phyloP scores from a whole-genome alignment of 53 echinoderm and acorn worm genomes.

The Paracentrotus lividus region DNA sequence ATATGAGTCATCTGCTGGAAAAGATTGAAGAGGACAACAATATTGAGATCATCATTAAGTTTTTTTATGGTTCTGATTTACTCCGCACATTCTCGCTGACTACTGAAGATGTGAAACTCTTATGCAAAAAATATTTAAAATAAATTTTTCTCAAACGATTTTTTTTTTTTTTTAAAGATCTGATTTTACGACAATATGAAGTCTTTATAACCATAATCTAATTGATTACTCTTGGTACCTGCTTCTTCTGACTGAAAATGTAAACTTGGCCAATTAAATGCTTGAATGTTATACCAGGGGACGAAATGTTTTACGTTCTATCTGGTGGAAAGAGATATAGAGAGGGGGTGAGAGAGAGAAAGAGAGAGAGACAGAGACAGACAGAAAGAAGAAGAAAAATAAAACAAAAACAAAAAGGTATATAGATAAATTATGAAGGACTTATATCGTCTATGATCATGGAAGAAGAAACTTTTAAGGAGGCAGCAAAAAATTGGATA shows the following conservation, averaged over 20 bases:
- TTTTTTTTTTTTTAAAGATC: too few species aligned
- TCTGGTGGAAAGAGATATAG: background rate
- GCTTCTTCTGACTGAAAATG: too few species aligned
- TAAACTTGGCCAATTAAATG: too few species aligned
- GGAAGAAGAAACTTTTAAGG: background rate
- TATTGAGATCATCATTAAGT: background rate
- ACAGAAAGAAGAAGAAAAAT: background rate
- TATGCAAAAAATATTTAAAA: too few species aligned
- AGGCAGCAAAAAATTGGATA: background rate
- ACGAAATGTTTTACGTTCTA: too few species aligned
- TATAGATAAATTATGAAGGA: background rate
- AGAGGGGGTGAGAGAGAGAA: background rate
- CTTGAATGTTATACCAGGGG: too few species aligned
- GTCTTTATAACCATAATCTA: too few species aligned
- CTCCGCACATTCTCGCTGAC: background rate
- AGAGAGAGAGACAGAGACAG: background rate
- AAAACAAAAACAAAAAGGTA: background rate
- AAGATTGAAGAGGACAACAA: background rate
- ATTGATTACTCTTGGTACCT: too few species aligned
- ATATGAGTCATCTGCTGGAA: background rate
- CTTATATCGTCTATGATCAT: background rate
- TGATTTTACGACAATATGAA: too few species aligned
- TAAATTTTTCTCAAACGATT: too few species aligned
- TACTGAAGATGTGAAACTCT: constrained; percentile 42
- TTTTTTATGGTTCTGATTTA: background rate